Evolutionary conservation across 2,113 vertebrate genomes (phyloP), one percentile per base, ranked within the genome.

Genomic region (Manacus vitellinus): DNA sequence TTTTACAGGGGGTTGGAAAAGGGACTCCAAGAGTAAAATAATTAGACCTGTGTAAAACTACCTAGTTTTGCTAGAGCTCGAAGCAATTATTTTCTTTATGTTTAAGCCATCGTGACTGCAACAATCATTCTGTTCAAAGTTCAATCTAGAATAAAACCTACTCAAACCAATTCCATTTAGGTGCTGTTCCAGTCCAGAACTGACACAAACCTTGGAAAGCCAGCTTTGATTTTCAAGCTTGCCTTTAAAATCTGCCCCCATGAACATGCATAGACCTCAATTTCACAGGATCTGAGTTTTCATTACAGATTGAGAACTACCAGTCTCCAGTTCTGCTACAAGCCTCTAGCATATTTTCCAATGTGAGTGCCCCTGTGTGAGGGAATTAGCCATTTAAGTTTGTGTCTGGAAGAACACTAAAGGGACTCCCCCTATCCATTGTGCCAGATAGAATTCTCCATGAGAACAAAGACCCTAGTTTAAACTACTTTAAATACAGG

Each of bases 311-410:
- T 35, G 20, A 92, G 43, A 72, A 22, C 17, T 11, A 30, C 8
- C 44, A 84, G 35, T 19, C 10, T 41, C 37, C 28, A n/a, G n/a
- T 13, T 58, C 37, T 82, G 13, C 17, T 35, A 35, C 11, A 25
- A 83, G 15, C 39, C 17, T 71, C 51, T 37, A 71, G 43, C 6
- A 81, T 30, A 39, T 21, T 78, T 88, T 22, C 49, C 70, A 16
- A 33, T 27, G 8, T 41, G 7, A 43, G 28, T 21, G 2, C 11
- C 17, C 37, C 12, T 0, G 0, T 12, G 15, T 22, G 18, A 89
- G 37, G 22, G 21, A 89, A 66, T 58, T 12, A 70, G 44, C 8
- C 24, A 61, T 21, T 70, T 20, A 47, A 63, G n/a, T 41, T 49
- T 8, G 4, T 47, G 39, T 23, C 28, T 63, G 22, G 33, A 89